phyloP scores from a whole-genome alignment of 2,888 invertebrate species.

The Cetonia aurata region DNA sequence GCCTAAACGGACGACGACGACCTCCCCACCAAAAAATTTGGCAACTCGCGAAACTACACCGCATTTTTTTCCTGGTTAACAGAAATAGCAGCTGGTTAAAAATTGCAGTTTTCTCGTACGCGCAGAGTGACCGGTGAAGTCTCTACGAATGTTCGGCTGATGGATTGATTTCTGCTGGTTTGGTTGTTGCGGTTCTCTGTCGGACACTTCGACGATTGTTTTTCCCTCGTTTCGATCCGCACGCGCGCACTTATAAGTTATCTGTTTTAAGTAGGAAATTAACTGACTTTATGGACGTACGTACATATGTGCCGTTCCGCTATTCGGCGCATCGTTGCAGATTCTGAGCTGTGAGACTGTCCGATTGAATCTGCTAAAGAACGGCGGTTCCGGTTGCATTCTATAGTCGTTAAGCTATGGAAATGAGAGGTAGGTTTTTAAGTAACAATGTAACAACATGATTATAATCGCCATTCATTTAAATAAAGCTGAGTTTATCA shows the following conservation, averaged over 20 bases:
- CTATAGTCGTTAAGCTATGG: conserved; percentile 56
- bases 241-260: background rate
- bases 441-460: too few relatives aligned
- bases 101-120: conserved; percentile 52
- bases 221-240: background rate
- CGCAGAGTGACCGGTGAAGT: conserved; percentile 38
- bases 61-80: conserved; percentile 67
- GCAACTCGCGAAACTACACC: conserved; percentile 62
- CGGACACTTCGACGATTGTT: background rate
- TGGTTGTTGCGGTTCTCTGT: conserved; percentile 7
- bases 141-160: background rate
- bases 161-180: conserved; percentile 16
- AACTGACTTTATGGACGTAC: conserved; percentile 1
- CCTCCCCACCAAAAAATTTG: conserved; percentile 56
- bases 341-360: conserved; percentile 23
- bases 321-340: conserved; percentile 28
- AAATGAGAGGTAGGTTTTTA: conserved; percentile 63
- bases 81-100: conserved; percentile 65
- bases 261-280: background rate
- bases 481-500: too few relatives aligned
- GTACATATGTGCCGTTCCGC: conserved; percentile 19
- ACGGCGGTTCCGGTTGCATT: conserved; percentile 19
- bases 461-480: too few relatives aligned
- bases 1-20: background rate
- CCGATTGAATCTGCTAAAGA: conserved; percentile 7